Base-by-base conservation (phyloP, 1,140 invertebrate genomes). In the Aphaenogaster rudis region DNA sequence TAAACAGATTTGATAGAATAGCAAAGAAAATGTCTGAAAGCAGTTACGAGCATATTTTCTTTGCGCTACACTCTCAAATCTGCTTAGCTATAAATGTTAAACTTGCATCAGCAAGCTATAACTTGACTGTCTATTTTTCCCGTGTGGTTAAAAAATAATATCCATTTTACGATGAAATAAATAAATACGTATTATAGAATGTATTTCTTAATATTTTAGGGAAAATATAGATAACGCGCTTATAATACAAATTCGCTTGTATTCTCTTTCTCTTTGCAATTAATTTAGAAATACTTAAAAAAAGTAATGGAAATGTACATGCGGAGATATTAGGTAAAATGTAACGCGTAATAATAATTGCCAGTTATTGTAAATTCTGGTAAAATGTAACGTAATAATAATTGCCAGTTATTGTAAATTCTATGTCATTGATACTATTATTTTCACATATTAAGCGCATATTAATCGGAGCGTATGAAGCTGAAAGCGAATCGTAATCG, bases 401-500 rank as follows among this genome's bases (percentile, higher is more conserved):
- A 67, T 42, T 17, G 11, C 5, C 13, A n/a, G 61, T 28, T n/a
- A 28, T 8, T 54, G 2, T 36, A 33, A 48, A 48, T 57, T 28
- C 13, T 48, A 8, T 21, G 8, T 48, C 6, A 13, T 21, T 59
- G 54, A 36, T 57, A 36, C 15, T 39, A 39, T 66, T 36, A 45
- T 59, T 36, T 45, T 17, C 13, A n/a, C n/a, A 4, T n/a, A 21
- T 61, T 39, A 82, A 82, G 13, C 52, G 52, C 28, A 48, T 82
- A 28, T 28, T 28, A 82, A 82, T 72, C 66, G 52, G 5, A 13
- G 13, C 28, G 63, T 11, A 15, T 15, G 48, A 7, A 72, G 28
- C 57, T 82, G 57, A 61, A 74, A 82, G 28, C 11, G 7, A n/a
- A 6, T 39, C 11, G 42, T 48, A 82, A 72, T 82, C 54, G 42